Evolutionary conservation across 2,113 vertebrate species (phyloP).

Genomic region (Gymnocephalus cernua): DNA sequence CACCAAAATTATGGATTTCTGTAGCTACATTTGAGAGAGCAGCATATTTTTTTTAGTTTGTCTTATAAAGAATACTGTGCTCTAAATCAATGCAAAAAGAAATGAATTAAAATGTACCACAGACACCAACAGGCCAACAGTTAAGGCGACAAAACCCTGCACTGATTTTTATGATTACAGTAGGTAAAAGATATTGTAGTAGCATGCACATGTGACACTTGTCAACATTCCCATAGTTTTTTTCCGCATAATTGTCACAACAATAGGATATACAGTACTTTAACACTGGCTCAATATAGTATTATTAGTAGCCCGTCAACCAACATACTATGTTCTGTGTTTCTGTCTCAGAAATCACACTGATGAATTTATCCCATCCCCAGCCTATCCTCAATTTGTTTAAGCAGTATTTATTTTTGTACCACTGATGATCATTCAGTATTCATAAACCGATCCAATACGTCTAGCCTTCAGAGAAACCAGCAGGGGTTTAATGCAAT

Average conservation of each 20-base stretch:
- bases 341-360: conserved; percentile 9
- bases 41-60: too few relatives aligned
- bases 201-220: not conserved
- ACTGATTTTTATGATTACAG: not conserved
- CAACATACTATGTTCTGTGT: conserved; percentile 8
- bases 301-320: not conserved
- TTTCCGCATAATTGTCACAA: not conserved
- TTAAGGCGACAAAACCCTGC: not conserved
- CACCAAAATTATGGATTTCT: not conserved
- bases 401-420: conserved; percentile 33
- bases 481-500: conserved; percentile 44
- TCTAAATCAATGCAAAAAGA: too few relatives aligned
- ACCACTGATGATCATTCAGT: conserved; percentile 48
- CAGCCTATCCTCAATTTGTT: conserved; percentile 8
- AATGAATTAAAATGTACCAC: not conserved
- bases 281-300: not conserved
- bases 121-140: not conserved
- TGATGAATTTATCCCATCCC: conserved; percentile 12
- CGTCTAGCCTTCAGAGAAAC: conserved; percentile 16
- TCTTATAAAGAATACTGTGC: too few relatives aligned
- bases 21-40: not conserved
- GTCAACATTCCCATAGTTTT: not conserved
- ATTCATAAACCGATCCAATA: conserved; percentile 37
- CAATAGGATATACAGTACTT: not conserved
- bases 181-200: not conserved